Conservation (phyloP, 2,113 vertebrate species). For the Hyaena hyaena region DNA sequence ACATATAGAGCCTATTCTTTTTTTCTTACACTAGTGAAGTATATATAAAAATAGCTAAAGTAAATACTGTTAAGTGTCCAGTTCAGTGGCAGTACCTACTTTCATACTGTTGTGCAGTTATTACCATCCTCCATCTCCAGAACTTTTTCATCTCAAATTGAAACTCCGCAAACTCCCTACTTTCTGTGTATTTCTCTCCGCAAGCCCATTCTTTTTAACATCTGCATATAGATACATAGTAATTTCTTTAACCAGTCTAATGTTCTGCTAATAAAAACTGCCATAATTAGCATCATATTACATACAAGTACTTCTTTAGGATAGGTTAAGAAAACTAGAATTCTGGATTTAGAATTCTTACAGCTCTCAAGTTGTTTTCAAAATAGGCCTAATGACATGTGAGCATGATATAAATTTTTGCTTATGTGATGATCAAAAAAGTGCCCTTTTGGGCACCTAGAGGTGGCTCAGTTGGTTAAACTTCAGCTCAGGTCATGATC, state of each 20-base stretch:
- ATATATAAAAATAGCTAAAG: not conserved
- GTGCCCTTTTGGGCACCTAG: not conserved
- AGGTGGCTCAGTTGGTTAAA: too few species aligned
- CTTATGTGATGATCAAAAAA: not conserved
- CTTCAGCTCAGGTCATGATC: too few species aligned
- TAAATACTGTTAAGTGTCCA: not conserved
- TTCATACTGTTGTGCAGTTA: not conserved
- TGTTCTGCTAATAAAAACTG: not conserved
- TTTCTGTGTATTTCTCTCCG: not conserved
- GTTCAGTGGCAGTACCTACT: not conserved
- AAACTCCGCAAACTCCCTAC: not conserved
- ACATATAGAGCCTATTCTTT: not conserved
- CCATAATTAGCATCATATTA: not conserved
- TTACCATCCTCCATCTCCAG: not conserved
- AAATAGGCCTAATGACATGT: not conserved
- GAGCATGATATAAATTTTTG: not conserved
- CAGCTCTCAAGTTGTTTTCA: not conserved
- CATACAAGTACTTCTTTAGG: not conserved
- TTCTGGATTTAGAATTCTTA: conserved; percentile 22
- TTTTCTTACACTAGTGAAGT: not conserved
- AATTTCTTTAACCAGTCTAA: not conserved
- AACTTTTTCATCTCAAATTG: not conserved
- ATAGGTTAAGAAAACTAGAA: conserved; percentile 26
- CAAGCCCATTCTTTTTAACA: not conserved
- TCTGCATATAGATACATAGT: not conserved